These are phyloP conservation scores for Mellivora capensis DNA, from an alignment of 2,113 vertebrate species.

Conservation along the genomic window DNA sequence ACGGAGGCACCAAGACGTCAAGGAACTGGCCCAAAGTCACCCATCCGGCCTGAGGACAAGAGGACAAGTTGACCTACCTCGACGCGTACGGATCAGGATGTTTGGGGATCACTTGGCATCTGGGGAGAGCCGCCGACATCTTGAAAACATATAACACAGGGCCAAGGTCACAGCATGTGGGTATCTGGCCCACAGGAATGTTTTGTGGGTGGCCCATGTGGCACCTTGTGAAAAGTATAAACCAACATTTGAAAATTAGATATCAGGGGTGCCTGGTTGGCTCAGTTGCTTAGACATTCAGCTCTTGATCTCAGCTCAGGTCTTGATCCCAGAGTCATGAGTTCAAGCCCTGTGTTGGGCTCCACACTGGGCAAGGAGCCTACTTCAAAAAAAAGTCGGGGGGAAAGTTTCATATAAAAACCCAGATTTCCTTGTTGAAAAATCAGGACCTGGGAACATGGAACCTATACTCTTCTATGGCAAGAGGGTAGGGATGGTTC, in stretches of 20 bases:
- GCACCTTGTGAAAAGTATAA: background rate
- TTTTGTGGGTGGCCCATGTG: background rate
- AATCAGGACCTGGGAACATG: background rate
- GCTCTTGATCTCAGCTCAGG: background rate
- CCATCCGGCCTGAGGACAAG: rapidly evolving
- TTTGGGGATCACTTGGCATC: background rate
- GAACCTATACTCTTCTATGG: background rate
- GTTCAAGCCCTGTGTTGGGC: background rate
- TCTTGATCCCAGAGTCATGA: background rate
- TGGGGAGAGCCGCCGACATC: rapidly evolving
- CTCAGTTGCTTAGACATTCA: background rate
- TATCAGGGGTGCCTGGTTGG: background rate
- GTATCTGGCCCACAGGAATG: background rate
- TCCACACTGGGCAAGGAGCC: background rate
- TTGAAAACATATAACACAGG: rapidly evolving
- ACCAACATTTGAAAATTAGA: background rate
- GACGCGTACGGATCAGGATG: rapidly evolving
- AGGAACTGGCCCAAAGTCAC: background rate
- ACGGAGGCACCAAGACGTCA: background rate
- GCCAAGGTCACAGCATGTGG: background rate
- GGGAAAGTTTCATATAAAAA: background rate
- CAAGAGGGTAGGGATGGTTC: background rate
- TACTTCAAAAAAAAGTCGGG: background rate
- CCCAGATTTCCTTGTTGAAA: background rate
- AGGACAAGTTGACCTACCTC: background rate